A percentile compares a stretch with the other conserved stretches of the same genome.
phyloP scores from a whole-genome alignment of 2,888 invertebrate genomes.

The Silvanus unidentatus region DNA sequence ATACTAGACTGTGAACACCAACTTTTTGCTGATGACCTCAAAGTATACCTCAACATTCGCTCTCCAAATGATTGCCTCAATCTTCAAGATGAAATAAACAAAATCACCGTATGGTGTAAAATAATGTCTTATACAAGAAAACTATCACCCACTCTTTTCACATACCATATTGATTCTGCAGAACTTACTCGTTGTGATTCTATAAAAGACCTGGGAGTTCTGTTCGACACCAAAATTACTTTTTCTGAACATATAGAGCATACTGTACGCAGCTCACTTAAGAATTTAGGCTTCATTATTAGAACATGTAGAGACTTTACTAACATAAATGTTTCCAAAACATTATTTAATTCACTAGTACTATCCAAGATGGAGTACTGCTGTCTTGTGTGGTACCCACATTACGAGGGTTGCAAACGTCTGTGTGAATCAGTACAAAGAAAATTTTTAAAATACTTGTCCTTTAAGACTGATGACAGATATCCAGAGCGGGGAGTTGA shows the following conservation, averaged over 20 bases:
- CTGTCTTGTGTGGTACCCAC: not conserved
- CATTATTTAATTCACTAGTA: not conserved
- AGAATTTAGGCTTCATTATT: not conserved
- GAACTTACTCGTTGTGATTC: not conserved
- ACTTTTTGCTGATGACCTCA: not conserved
- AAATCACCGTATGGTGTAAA: not conserved
- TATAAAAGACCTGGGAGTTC: not conserved
- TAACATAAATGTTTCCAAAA: not conserved
- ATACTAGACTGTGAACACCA: not conserved
- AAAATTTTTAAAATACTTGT: not conserved
- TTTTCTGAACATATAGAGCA: not conserved
- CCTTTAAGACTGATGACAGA: not conserved
- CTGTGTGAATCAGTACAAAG: not conserved
- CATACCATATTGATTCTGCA: not conserved
- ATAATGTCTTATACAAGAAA: not conserved
- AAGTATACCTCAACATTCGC: not conserved
- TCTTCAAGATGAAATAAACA: not conserved
- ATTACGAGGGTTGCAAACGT: not conserved
- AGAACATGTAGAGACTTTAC: not conserved
- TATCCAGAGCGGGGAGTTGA: not conserved
- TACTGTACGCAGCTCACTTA: not conserved
- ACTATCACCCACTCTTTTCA: not conserved
- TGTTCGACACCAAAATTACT: not conserved
- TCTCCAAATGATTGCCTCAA: not conserved
- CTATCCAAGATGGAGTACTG: not conserved